Percentiles rank a stretch among this genome's conserved stretches.
These are phyloP conservation scores for Siderastrea radians DNA, from an alignment of 92 coral and sea anemone species.

Conservation along the genomic window DNA sequence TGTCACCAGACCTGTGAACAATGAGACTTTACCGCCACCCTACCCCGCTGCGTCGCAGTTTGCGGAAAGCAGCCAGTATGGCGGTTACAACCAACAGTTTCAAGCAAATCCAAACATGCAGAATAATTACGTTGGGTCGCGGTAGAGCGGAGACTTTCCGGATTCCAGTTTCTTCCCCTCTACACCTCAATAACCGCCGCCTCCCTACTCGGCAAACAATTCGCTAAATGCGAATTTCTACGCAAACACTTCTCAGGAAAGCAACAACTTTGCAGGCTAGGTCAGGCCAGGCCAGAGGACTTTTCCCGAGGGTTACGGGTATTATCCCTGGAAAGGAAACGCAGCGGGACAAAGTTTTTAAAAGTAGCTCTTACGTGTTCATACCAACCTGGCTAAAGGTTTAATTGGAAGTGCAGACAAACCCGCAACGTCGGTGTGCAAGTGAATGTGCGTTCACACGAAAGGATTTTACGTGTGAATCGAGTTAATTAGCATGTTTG, in stretches of 20 bases:
- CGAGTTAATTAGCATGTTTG: not conserved
- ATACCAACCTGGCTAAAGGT: not conserved
- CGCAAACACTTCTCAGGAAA: constrained; percentile 13
- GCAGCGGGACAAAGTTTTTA: constrained; percentile 47
- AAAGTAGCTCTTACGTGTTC: not conserved
- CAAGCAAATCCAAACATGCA: constrained; percentile 22
- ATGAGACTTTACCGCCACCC: constrained; percentile 41
- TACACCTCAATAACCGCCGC: constrained; percentile 43
- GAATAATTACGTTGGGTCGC: constrained; percentile 28
- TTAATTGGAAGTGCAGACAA: not conserved
- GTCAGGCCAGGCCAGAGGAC: constrained; percentile 24
- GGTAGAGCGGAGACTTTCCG: constrained; percentile 34
- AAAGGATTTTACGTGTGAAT: not conserved
- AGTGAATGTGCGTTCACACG: not conserved
- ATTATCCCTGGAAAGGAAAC: constrained; percentile 51
- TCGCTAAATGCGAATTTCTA: constrained; percentile 26
- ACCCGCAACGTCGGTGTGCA: not conserved
- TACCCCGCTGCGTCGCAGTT: constrained; percentile 22
- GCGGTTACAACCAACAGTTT: constrained; percentile 20
- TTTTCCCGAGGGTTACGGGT: constrained; percentile 55
- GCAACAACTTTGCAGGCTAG: constrained; percentile 15
- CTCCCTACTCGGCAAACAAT: constrained; percentile 40
- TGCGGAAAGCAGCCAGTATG: constrained; percentile 27
- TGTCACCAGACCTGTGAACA: constrained; percentile 4
- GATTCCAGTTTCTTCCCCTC: constrained; percentile 19